Evolutionary conservation across 2,797 vertebrate species (phyloP).

Genomic region (Pseudocheirus occidentalis): DNA sequence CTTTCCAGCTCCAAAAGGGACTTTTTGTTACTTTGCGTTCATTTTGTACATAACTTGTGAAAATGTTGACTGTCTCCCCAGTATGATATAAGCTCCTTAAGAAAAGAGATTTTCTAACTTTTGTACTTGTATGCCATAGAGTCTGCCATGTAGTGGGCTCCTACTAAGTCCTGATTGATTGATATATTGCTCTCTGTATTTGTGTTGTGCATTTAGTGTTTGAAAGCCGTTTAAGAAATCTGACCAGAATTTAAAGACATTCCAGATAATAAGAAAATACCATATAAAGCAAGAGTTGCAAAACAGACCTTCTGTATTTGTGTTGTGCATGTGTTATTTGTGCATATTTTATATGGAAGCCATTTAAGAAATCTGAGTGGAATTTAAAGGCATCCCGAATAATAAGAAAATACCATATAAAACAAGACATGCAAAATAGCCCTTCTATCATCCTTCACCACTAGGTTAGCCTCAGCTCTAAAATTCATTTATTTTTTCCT

Average conservation of each 20-base stretch:
- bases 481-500: slow-evolving; percentile 12
- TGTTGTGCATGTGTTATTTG: background rate
- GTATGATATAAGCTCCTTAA: background rate
- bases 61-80: background rate
- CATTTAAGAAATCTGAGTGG: slow-evolving; percentile 37
- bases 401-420: slow-evolving; percentile 44
- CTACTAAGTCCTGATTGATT: background rate
- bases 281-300: slow-evolving; percentile 39
- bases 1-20: background rate
- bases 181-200: slow-evolving; percentile 4
- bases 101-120: background rate
- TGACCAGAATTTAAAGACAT: slow-evolving; percentile 52
- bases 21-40: background rate
- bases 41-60: background rate
- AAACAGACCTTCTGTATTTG: slow-evolving; percentile 22
- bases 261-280: slow-evolving; percentile 46
- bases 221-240: slow-evolving; percentile 40
- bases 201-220: slow-evolving; percentile 1
- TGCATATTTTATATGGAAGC: slow-evolving; percentile 40
- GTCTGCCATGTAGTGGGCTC: background rate
- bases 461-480: slow-evolving; percentile 16
- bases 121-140: background rate
- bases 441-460: slow-evolving; percentile 4
- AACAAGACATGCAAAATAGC: slow-evolving; percentile 43
- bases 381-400: slow-evolving; percentile 55